Conservation (phyloP, 2,113 vertebrate species). For the Odocoileus hemionus region DNA sequence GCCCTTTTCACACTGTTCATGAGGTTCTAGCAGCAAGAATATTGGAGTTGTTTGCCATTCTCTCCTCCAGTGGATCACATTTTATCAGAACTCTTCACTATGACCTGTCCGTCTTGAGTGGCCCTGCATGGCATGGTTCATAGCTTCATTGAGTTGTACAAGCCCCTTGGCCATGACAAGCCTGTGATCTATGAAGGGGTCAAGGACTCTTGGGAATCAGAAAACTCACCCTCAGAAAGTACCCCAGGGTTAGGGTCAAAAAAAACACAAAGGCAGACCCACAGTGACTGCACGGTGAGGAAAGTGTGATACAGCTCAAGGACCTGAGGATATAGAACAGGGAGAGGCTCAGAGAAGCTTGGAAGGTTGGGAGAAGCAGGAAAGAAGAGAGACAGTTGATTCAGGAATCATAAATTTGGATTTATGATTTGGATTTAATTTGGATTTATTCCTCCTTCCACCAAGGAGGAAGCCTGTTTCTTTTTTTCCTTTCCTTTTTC, state of each 20-base stretch:
- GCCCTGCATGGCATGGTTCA: neutral
- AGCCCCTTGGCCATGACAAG: neutral
- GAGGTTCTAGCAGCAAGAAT: neutral
- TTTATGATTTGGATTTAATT: neutral
- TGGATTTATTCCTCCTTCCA: too few species aligned
- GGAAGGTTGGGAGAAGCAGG: neutral
- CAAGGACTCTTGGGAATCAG: neutral
- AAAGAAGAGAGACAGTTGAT: neutral
- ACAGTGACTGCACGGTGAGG: fast-evolving
- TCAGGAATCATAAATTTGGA: neutral
- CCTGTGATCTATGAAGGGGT: neutral
- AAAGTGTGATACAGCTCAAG: neutral
- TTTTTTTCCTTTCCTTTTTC: neutral
- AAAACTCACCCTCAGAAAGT: neutral
- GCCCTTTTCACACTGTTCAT: neutral
- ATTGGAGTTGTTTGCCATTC: neutral
- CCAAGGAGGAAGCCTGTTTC: neutral
- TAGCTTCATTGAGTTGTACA: neutral
- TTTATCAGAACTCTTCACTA: neutral
- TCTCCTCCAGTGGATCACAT: neutral
- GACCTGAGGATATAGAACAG: neutral
- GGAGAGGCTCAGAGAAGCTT: neutral
- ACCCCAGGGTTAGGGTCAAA: neutral
- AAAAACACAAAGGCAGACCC: neutral
- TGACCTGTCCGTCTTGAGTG: neutral